Percentiles rank a stretch among this genome's conserved stretches.
Evolutionary conservation across 2,113 vertebrate genomes (phyloP).

Genomic region (Muscicapa adusta): DNA sequence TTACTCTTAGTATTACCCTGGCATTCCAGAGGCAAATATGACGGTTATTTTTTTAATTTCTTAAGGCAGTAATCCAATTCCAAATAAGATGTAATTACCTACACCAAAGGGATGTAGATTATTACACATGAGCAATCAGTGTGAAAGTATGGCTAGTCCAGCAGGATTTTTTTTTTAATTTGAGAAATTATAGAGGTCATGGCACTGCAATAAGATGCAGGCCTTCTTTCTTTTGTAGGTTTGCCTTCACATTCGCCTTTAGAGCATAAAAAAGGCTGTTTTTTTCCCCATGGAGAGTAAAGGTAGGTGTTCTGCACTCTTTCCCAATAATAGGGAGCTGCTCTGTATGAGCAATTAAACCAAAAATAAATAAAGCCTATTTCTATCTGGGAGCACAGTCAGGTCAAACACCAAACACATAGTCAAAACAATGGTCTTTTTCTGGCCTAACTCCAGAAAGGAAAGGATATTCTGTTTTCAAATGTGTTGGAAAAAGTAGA

Average conservation of each 20-base stretch:
- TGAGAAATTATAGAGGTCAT: not conserved
- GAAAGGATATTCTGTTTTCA: not conserved
- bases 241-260: not conserved
- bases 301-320: not conserved
- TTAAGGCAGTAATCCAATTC: not conserved
- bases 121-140: not conserved
- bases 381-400: not conserved
- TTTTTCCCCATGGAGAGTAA: not conserved
- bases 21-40: not conserved
- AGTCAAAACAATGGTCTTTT: conserved; percentile 34
- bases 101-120: not conserved
- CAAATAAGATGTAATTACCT: not conserved
- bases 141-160: not conserved
- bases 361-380: conserved; percentile 2
- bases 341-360: not conserved
- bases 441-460: not conserved
- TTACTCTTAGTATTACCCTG: not conserved
- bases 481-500: not conserved
- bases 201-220: not conserved
- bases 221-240: not conserved
- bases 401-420: not conserved
- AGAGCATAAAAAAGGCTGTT: not conserved
- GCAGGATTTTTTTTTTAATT: not conserved
- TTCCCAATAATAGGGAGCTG: not conserved
- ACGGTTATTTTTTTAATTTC: not conserved